Percentiles rank a stretch among this genome's conserved stretches.
Conservation (phyloP, 2,797 vertebrate species). For the Poecile montanus region DNA sequence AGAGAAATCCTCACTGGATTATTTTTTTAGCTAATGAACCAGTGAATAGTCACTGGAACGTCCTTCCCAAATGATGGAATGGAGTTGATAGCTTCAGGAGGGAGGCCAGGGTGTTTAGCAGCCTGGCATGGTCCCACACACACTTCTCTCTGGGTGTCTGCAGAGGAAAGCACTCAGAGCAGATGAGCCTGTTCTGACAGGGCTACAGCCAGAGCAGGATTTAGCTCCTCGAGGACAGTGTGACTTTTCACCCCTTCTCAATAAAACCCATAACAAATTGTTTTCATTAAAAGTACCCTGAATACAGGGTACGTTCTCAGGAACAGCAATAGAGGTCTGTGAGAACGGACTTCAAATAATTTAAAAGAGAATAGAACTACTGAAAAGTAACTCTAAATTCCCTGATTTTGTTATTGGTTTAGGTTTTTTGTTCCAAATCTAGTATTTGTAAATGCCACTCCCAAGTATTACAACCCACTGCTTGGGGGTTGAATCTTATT, state of each 20-base stretch:
- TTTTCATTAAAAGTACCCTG: not conserved
- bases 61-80: not conserved
- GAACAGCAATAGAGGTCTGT: not conserved
- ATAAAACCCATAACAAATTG: not conserved
- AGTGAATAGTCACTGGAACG: not conserved
- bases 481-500: not conserved
- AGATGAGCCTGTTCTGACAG: not conserved
- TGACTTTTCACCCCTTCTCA: not conserved
- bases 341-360: not conserved
- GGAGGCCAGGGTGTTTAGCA: not conserved
- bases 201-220: not conserved
- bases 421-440: not conserved
- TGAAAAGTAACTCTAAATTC: not conserved
- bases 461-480: not conserved
- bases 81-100: not conserved
- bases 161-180: not conserved
- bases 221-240: not conserved
- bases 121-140: accelerated
- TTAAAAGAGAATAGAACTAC: not conserved
- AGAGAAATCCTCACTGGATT: not conserved
- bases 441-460: not conserved
- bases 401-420: not conserved
- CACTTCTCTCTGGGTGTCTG: not conserved
- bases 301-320: not conserved
- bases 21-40: not conserved